phyloP scores from a whole-genome alignment of 2,888 invertebrate genomes.

The Falcaria lacertinaria region DNA sequence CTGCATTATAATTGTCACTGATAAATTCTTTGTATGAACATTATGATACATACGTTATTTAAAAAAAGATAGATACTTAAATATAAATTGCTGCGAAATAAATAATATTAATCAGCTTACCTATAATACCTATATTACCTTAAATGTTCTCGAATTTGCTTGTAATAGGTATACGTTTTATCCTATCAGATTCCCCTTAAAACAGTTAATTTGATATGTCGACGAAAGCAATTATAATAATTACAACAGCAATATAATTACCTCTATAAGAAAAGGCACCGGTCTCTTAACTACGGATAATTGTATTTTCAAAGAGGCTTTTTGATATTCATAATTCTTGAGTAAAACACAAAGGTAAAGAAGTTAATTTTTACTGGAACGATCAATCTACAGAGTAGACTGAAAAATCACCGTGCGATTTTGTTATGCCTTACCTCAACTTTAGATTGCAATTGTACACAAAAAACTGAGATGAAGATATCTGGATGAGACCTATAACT shows the following conservation, averaged over 20 bases:
- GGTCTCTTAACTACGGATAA: slow-evolving; percentile 57
- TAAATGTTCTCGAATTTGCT: not conserved
- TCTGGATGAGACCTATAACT: too few relatives aligned
- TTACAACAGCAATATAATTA: slow-evolving; percentile 68
- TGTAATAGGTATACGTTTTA: not conserved
- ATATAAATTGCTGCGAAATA: too few relatives aligned
- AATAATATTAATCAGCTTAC: too few relatives aligned
- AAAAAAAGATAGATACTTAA: too few relatives aligned
- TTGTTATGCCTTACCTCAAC: not conserved
- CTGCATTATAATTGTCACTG: too few relatives aligned
- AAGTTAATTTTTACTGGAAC: not conserved
- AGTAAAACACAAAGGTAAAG: slow-evolving; percentile 29
- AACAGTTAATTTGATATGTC: slow-evolving; percentile 64
- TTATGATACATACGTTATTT: too few relatives aligned
- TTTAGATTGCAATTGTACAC: too few relatives aligned
- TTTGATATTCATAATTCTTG: slow-evolving; percentile 54
- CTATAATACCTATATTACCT: too few relatives aligned
- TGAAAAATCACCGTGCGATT: not conserved
- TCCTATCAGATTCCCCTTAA: slow-evolving; percentile 40
- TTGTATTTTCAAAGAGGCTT: slow-evolving; percentile 66
- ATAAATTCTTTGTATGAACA: too few relatives aligned
- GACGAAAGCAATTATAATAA: slow-evolving; percentile 71
- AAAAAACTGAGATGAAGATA: too few relatives aligned
- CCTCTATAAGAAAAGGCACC: slow-evolving; percentile 55
- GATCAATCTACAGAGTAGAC: not conserved